phyloP scores from a whole-genome alignment of 2,113 vertebrate species.

The Stomatorhinus ivindoensis region DNA sequence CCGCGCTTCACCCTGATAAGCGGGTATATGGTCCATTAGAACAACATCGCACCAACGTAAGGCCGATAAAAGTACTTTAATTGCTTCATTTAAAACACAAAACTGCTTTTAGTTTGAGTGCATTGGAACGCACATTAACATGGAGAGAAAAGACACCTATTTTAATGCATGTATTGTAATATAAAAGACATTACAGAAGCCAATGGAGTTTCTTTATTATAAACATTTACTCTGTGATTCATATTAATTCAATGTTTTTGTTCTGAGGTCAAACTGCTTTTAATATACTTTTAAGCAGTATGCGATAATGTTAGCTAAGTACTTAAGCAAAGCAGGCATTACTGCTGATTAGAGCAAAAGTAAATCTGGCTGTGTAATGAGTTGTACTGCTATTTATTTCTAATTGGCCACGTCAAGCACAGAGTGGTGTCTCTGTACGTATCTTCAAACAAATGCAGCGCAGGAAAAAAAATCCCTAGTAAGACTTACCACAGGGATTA shows the following conservation, averaged over 20 bases:
- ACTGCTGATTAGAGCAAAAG: slow-evolving; percentile 1
- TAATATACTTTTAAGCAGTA: not conserved
- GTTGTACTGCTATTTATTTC: not conserved
- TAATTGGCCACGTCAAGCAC: not conserved
- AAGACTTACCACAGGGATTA: not conserved
- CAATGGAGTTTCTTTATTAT: not conserved
- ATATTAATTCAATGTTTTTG: not conserved
- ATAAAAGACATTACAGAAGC: not conserved
- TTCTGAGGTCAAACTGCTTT: not conserved
- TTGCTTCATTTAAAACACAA: not conserved
- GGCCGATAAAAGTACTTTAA: not conserved
- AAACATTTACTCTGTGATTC: not conserved
- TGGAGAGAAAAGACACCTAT: not conserved
- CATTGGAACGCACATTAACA: not conserved
- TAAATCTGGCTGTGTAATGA: not conserved
- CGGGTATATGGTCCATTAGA: not conserved
- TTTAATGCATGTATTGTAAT: not conserved
- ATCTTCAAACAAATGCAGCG: not conserved
- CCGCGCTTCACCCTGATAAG: not conserved
- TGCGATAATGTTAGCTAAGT: not conserved
- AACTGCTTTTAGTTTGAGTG: not conserved
- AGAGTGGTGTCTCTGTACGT: not conserved
- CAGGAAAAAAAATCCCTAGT: not conserved
- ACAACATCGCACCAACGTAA: not conserved
- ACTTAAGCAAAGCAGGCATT: not conserved